Evolutionary conservation across 2,797 vertebrate genomes (phyloP).

Genomic region (Naso thynnoides): DNA sequence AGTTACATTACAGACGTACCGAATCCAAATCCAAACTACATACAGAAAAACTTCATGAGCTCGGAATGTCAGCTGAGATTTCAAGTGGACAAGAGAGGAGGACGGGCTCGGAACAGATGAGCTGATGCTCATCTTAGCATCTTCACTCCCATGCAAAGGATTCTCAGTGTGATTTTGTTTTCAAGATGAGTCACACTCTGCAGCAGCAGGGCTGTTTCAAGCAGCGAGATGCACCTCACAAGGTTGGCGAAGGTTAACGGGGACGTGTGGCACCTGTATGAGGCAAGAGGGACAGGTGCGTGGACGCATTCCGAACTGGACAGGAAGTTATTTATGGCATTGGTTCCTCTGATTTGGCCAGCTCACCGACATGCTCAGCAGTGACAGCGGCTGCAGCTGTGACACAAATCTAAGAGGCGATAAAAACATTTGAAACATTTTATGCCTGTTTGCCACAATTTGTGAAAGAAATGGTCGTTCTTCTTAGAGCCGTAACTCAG

Average conservation of each 20-base stretch:
- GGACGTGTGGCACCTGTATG: not conserved
- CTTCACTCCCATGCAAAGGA: conserved; percentile 23
- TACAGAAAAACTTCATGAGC: conserved; percentile 24
- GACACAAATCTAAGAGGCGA: conserved; percentile 1
- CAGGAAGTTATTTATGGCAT: not conserved
- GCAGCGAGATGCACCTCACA: not conserved
- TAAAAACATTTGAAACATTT: not conserved
- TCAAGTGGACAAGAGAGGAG: conserved; percentile 9
- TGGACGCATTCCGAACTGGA: not conserved
- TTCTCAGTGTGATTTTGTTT: conserved; percentile 18
- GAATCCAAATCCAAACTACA: conserved; percentile 20
- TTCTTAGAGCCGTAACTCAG: not conserved
- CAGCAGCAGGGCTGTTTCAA: not conserved
- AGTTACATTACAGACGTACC: conserved; percentile 23
- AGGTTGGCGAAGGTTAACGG: not conserved
- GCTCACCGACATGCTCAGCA: not conserved
- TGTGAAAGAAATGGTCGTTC: not conserved
- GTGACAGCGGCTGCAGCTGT: not conserved
- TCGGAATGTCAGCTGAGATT: conserved; percentile 35
- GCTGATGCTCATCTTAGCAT: conserved; percentile 23
- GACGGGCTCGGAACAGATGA: conserved; percentile 12
- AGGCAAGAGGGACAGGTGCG: not conserved
- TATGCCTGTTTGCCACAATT: not conserved
- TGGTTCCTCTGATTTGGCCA: not conserved
- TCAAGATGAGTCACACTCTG: conserved; percentile 52